Conservation (phyloP, 2,113 vertebrate species). For the Nerophis lumbriciformis region DNA sequence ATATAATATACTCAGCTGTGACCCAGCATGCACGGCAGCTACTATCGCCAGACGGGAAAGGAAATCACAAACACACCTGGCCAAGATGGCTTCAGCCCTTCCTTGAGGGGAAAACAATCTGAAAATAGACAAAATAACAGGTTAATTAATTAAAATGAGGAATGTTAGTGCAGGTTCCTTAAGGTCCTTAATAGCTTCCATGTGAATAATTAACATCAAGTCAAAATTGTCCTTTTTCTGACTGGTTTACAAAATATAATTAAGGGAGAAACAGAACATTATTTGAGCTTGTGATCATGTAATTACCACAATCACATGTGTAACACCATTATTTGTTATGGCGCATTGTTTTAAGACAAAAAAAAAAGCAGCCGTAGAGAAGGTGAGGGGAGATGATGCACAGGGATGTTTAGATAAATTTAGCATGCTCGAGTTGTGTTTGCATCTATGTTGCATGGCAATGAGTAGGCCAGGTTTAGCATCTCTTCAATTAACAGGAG, state of each 20-base stretch:
- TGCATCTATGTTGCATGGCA: constrained; percentile 22
- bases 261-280: background rate
- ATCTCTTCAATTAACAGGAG: constrained; percentile 69
- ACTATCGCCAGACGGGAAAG: constrained; percentile 50
- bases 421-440: constrained; percentile 24
- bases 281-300: constrained; percentile 6
- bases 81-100: constrained; percentile 18
- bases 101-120: background rate
- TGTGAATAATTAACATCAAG: constrained; percentile 4
- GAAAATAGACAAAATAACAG: background rate
- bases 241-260: constrained; percentile 1
- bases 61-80: constrained; percentile 50
- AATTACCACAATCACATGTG: constrained; percentile 18
- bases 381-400: constrained; percentile 34
- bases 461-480: constrained; percentile 45
- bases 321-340: constrained; percentile 23
- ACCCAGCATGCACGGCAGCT: constrained; percentile 64
- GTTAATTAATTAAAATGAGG: constrained; percentile 1
- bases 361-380: constrained; percentile 35
- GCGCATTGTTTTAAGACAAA: constrained; percentile 16
- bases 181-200: background rate
- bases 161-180: background rate
- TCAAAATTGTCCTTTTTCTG: background rate
- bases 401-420: constrained; percentile 32
- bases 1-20: constrained; percentile 60